phyloP scores from a whole-genome alignment of 2,797 vertebrate species.

The Bufotes viridis region DNA sequence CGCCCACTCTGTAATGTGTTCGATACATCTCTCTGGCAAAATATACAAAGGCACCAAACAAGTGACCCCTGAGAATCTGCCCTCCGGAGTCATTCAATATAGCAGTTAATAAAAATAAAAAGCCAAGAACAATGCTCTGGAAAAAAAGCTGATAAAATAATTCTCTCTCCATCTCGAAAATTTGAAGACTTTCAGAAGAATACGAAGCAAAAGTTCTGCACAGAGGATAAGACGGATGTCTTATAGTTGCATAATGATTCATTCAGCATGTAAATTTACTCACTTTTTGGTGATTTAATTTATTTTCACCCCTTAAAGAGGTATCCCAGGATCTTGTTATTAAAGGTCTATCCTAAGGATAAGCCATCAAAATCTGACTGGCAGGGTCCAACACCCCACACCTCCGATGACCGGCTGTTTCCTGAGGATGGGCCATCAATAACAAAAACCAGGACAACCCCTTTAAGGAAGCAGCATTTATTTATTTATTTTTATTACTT shows the following conservation, averaged over 20 bases:
- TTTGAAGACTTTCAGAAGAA: neutral
- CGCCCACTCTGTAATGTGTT: neutral
- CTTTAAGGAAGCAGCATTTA: too few relatives aligned
- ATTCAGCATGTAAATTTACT: neutral
- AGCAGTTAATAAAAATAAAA: neutral
- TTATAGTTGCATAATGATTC: neutral
- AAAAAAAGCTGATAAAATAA: neutral
- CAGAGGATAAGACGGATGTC: neutral
- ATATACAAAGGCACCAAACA: conserved; percentile 29
- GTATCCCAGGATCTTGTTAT: too few relatives aligned
- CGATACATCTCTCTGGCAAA: conserved; percentile 6
- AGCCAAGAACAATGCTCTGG: conserved; percentile 1
- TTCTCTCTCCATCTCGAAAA: neutral
- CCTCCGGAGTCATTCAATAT: conserved; percentile 30
- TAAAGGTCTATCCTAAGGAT: too few relatives aligned
- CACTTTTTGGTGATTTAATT: too few relatives aligned
- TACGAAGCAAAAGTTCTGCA: neutral
- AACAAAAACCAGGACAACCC: too few relatives aligned
- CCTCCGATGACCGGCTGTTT: too few relatives aligned
- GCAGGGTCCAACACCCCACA: too few relatives aligned
- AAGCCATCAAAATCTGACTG: too few relatives aligned
- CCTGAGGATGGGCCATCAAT: too few relatives aligned
- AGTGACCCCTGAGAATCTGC: conserved; percentile 34
- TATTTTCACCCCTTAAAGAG: too few relatives aligned
- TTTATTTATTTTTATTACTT: too few relatives aligned